Percentiles rank a stretch among this genome's conserved stretches.
phyloP scores from a whole-genome alignment of 2,797 vertebrate species.

The Alosa sapidissima region DNA sequence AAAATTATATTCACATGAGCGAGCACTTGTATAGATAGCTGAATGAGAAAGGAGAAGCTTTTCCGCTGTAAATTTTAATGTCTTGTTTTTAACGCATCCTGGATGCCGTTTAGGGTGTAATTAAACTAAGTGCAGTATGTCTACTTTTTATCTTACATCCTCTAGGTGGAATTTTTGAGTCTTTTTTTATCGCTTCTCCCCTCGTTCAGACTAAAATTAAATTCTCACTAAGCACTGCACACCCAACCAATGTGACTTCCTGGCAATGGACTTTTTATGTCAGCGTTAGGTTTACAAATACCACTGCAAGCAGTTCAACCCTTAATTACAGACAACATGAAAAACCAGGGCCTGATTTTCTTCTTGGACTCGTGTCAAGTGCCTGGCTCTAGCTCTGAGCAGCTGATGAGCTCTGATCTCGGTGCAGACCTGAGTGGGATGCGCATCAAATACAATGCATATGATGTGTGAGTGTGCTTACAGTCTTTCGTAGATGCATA shows the following conservation, averaged over 20 bases:
- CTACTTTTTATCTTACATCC: background rate
- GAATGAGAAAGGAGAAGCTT: background rate
- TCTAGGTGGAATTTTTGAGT: conserved; percentile 5
- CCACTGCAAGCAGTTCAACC: conserved; percentile 36
- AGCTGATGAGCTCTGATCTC: conserved; percentile 7
- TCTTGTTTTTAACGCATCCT: conserved; percentile 14
- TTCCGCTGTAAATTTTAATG: conserved; percentile 4
- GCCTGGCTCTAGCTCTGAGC: background rate
- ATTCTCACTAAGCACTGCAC: conserved; percentile 39
- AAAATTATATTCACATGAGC: background rate
- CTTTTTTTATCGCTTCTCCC: background rate
- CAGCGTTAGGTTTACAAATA: conserved; percentile 36
- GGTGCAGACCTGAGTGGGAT: background rate
- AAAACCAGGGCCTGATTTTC: conserved; percentile 37
- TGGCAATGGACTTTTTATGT: conserved; percentile 25
- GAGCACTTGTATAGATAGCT: background rate
- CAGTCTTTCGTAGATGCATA: background rate
- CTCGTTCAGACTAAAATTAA: conserved; percentile 38
- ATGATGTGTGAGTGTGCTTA: background rate
- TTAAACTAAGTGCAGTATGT: conserved; percentile 20
- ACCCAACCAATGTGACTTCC: conserved; percentile 35
- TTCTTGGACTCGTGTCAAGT: conserved; percentile 26
- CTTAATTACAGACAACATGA: conserved; percentile 49
- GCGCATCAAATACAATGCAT: background rate
- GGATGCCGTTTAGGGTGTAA: conserved; percentile 14